A percentile compares a stretch with the other conserved stretches of the same genome.
Evolutionary conservation across 2,888 invertebrate species (phyloP).

Genomic region (Agriopis leucophaearia): DNA sequence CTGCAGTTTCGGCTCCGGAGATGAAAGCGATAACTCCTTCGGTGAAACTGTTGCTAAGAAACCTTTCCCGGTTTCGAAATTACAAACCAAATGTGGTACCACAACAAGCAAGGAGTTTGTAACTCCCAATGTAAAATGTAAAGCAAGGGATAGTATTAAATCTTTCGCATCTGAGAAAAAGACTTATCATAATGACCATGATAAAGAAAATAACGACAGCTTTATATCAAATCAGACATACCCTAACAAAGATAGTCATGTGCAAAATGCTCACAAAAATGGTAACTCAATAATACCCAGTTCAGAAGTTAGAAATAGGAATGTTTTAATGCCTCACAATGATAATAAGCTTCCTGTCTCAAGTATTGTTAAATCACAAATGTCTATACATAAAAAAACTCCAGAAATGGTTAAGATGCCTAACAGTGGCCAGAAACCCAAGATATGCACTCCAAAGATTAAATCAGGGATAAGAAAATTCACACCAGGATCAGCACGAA

Average conservation of each 20-base stretch:
- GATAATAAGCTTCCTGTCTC: not conserved
- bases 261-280: constrained; percentile 55
- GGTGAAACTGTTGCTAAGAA: constrained; percentile 64
- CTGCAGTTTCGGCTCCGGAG: constrained; percentile 65
- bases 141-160: constrained; percentile 57
- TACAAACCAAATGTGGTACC: constrained; percentile 22
- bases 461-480: constrained; percentile 75
- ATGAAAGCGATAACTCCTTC: constrained; percentile 73
- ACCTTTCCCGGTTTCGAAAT: constrained; percentile 52
- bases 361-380: constrained; percentile 52
- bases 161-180: constrained; percentile 70
- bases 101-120: constrained; percentile 55
- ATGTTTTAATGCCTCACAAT: constrained; percentile 60
- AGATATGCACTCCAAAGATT: constrained; percentile 72
- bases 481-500: constrained; percentile 69
- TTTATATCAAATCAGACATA: constrained; percentile 59
- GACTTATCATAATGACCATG: constrained; percentile 49
- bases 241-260: constrained; percentile 59
- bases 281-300: constrained; percentile 44
- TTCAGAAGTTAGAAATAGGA: constrained; percentile 62
- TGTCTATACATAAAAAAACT: constrained; percentile 61
- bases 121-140: constrained; percentile 62
- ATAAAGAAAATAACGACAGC: constrained; percentile 69
- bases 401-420: constrained; percentile 62
- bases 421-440: constrained; percentile 62